Conservation (phyloP, 2,888 invertebrate genomes). For the Anagyrus pseudococci region DNA sequence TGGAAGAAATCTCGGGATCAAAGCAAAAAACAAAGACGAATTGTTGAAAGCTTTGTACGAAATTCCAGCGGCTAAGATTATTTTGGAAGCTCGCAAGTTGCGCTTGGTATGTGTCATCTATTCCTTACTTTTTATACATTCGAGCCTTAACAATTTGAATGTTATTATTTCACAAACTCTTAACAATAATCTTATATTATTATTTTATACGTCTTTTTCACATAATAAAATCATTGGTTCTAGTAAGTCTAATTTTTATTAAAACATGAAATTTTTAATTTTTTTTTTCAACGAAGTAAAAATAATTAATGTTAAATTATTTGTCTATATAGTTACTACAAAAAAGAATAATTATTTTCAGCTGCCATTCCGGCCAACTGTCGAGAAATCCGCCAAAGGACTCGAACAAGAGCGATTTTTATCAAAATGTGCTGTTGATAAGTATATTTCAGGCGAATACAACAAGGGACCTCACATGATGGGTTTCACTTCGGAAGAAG, state of each 20-base stretch:
- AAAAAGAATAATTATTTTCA: too few species aligned
- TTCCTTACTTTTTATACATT: too few species aligned
- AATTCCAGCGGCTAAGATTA: slow-evolving; percentile 12
- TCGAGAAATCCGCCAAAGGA: slow-evolving; percentile 56
- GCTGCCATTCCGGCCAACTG: slow-evolving; percentile 39
- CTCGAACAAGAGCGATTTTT: slow-evolving; percentile 63
- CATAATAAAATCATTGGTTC: not conserved
- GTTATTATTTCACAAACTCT: too few species aligned
- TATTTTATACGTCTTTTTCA: not conserved
- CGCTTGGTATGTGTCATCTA: too few species aligned
- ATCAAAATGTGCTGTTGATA: slow-evolving; percentile 59
- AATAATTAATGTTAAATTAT: too few species aligned
- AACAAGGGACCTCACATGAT: slow-evolving; percentile 64
- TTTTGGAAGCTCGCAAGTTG: not conserved
- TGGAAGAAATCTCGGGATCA: slow-evolving; percentile 30
- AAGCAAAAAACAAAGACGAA: slow-evolving; percentile 12
- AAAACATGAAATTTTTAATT: not conserved
- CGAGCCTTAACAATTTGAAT: too few species aligned
- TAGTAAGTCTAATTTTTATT: not conserved
- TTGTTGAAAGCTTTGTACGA: slow-evolving; percentile 8
- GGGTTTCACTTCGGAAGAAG: slow-evolving; percentile 59
- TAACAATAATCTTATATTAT: too few species aligned
- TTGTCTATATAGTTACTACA: too few species aligned
- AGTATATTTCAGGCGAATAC: slow-evolving; percentile 61
- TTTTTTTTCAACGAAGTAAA: not conserved